These are phyloP conservation scores for Equus przewalskii DNA, from an alignment of 2,113 vertebrate species.

Conservation along the genomic window DNA sequence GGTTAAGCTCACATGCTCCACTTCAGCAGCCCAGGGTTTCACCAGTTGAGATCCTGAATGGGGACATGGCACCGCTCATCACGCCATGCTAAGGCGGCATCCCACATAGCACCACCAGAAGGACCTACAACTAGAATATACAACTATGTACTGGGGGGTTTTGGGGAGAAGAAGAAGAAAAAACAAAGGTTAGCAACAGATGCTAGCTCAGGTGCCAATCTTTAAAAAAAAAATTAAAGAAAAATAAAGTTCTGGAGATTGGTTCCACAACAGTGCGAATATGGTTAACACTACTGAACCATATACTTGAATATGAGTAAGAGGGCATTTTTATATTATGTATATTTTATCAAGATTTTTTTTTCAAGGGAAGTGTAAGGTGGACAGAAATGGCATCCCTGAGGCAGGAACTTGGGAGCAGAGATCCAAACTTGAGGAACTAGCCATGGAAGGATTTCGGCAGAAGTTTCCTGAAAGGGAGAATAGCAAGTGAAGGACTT, in stretches of 20 bases:
- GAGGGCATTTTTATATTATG: background rate
- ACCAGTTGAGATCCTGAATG: too few species aligned
- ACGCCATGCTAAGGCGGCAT: too few species aligned
- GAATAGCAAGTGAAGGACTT: background rate
- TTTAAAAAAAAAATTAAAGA: too few species aligned
- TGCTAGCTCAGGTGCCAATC: too few species aligned
- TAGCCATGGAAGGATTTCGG: background rate
- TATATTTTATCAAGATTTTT: background rate
- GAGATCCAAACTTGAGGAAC: background rate
- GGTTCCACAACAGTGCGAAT: background rate
- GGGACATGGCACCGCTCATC: too few species aligned
- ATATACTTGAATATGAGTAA: background rate
- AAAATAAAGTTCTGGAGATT: background rate
- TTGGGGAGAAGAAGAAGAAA: too few species aligned
- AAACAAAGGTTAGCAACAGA: too few species aligned
- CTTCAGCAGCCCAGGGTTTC: too few species aligned
- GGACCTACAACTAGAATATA: too few species aligned
- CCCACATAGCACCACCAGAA: too few species aligned
- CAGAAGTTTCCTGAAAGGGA: background rate
- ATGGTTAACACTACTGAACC: background rate
- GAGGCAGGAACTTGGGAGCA: background rate
- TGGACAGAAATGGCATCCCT: background rate
- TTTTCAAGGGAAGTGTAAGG: background rate
- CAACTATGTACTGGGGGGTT: too few species aligned
- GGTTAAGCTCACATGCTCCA: too few species aligned